Conservation (phyloP, 2,888 invertebrate species). For the Eudemis profundana region DNA sequence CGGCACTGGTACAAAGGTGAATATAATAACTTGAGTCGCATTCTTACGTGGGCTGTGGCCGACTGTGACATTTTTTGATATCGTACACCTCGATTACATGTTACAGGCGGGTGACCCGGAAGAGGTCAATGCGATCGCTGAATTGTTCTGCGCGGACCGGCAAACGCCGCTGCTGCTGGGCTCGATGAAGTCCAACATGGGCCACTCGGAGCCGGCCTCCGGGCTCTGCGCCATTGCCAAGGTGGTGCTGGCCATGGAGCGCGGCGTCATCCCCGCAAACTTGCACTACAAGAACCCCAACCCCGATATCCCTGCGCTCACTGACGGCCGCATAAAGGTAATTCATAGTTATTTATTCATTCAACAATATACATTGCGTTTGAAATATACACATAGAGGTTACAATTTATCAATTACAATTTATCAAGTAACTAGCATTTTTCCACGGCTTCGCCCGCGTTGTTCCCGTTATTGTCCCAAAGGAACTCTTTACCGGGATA, state of each 20-base stretch:
- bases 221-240: conserved; percentile 96
- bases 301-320: conserved; percentile 94
- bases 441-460: no score
- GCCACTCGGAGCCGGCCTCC: conserved; percentile 97
- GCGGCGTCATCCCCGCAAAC: conserved; percentile 94
- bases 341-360: no score
- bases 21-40: neutral
- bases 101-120: conserved; percentile 96
- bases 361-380: no score
- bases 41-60: no score
- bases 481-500: no score
- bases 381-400: no score
- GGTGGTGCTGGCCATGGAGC: no score
- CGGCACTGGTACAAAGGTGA: conserved; percentile 98
- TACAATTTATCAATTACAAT: no score
- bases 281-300: conserved; percentile 95
- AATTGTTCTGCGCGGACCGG: conserved; percentile 94
- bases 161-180: no score
- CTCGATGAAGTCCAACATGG: no score
- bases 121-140: conserved; percentile 97
- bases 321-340: conserved; percentile 89
- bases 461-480: no score
- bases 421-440: no score
- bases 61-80: neutral
- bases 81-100: neutral